These are phyloP conservation scores for Anseranas semipalmata DNA, from an alignment of 2,113 vertebrate genomes.

Conservation along the genomic window DNA sequence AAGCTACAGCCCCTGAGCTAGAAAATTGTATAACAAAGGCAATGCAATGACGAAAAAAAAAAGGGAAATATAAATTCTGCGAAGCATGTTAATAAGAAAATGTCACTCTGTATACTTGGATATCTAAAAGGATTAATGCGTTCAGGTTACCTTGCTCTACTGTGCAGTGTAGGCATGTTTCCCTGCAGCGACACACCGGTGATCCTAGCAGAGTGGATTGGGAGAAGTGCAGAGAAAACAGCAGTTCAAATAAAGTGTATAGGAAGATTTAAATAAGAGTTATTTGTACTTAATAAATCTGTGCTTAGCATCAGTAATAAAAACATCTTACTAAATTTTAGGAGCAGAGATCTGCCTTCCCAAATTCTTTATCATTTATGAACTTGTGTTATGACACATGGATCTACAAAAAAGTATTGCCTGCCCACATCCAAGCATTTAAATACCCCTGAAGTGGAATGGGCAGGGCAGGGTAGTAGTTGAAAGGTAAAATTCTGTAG, in stretches of 20 bases:
- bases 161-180: background rate
- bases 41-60: background rate
- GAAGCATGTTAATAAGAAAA: background rate
- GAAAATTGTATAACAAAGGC: background rate
- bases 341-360: background rate
- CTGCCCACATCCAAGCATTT: background rate
- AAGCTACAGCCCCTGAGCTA: background rate
- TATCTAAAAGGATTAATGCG: background rate
- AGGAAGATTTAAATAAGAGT: background rate
- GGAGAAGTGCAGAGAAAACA: background rate
- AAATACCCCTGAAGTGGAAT: background rate
- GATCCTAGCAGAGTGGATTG: background rate
- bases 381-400: background rate
- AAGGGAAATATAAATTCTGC: background rate
- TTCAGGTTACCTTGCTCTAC: background rate
- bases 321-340: background rate
- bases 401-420: background rate
- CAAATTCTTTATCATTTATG: background rate
- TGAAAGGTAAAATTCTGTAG: background rate
- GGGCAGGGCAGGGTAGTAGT: background rate
- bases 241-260: background rate
- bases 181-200: background rate
- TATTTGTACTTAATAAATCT: background rate
- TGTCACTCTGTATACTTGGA: accelerated
- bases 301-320: background rate